Evolutionary conservation across 35 echinoderm and acorn worm species (phyloP), one percentile per base, ranked within the genome.

Genomic region (Stichopus chloronotus): DNA sequence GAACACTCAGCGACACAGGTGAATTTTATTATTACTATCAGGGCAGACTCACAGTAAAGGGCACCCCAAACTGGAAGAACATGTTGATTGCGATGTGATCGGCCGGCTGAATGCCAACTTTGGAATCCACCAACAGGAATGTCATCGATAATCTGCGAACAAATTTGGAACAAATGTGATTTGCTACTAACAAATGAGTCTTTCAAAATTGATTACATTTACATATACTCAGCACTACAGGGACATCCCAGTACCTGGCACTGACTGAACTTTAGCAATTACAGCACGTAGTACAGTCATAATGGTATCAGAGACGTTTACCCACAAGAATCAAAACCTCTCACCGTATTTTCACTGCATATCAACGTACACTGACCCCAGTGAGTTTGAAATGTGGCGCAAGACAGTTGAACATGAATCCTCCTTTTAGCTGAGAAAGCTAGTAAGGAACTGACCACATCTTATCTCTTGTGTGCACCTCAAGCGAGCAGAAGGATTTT

Each of bases 41-140:
- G 30, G 30, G 30, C 30, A 8, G 16, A 93, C 96, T 97, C 57
- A 97, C 96, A 52, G 87, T 69, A 79, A 95, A 97, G 55, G 96
- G 96, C 25, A 92, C 23, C 10, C 94, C 58, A 79, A 97, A 97
- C 53, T 97, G 91, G 79, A 93, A 85, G 20, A 97, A 63, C 96
- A 97, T 97, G n/a, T 97, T 87, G 13, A 97, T 80, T 8, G 94
- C 96, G 20, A 93, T 84, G 21, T 89, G 86, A 90, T 97, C 96
- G 59, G 86, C 53, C 10, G 91, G 91, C 55, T 93, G 58, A 4
- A 97, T 79, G n/a, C 96, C 96, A 78, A 87, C 92, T 22, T 20
- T 54, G n/a, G 69, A 72, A 76, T 97, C 96, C 58, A 97, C 65
- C 65, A 97, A 91, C 43, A 97, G 82, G 57, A 95, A 93, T 17